A percentile compares a stretch with the other conserved stretches of the same genome.
These are phyloP conservation scores for Orchesellides sinensis DNA, from an alignment of 2,888 invertebrate genomes.

Conservation along the genomic window DNA sequence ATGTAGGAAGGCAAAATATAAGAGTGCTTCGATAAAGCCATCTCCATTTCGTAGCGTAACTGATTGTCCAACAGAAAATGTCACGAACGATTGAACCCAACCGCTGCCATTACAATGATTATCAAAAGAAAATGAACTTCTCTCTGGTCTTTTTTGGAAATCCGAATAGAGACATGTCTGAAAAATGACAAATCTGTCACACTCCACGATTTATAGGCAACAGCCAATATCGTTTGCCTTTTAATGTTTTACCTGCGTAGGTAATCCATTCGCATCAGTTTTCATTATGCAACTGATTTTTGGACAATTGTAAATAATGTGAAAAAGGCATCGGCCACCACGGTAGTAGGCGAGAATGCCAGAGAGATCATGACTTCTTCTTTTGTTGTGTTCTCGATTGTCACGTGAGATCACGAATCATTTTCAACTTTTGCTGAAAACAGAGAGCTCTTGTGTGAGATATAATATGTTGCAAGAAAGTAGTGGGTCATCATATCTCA, in stretches of 20 bases:
- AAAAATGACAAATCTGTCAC: constrained; percentile 51
- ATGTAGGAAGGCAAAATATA: too few species aligned
- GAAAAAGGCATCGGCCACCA: constrained; percentile 47
- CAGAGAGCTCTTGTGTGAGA: too few species aligned
- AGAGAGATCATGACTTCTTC: not conserved
- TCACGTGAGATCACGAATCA: constrained; percentile 38
- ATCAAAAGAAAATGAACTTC: not conserved
- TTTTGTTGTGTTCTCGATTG: constrained; percentile 13
- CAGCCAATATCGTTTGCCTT: not conserved
- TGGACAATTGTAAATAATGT: too few species aligned
- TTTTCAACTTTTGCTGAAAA: constrained; percentile 28
- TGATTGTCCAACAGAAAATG: constrained; percentile 28
- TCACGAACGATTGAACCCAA: constrained; percentile 41
- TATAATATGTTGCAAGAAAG: too few species aligned
- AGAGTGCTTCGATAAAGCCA: too few species aligned
- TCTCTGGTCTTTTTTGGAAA: too few species aligned
- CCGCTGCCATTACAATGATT: not conserved
- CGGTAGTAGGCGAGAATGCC: constrained; percentile 4
- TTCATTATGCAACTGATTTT: constrained; percentile 26
- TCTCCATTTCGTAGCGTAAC: constrained; percentile 33
- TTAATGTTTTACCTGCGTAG: constrained; percentile 25
- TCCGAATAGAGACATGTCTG: constrained; percentile 39
- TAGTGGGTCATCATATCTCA: too few species aligned
- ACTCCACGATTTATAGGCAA: constrained; percentile 2
- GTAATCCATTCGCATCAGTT: constrained; percentile 25